Base-by-base conservation (phyloP, 1,140 invertebrate genomes). In the Apis cerana region DNA sequence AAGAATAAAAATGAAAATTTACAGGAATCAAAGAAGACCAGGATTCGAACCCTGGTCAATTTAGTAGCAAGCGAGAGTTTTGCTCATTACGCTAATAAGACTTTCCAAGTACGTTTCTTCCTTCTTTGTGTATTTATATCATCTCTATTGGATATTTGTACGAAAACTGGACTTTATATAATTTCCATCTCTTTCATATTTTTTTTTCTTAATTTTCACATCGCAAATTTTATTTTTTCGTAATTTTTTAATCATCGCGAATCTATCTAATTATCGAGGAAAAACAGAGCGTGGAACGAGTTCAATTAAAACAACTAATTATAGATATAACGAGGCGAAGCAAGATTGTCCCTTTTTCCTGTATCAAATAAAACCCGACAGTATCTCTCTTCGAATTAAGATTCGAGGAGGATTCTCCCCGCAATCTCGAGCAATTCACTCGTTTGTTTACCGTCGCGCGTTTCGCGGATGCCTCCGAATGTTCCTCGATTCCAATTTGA, bases 271-370 rank as follows among this genome's bases (percentile, higher is more conserved):
- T 15, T 33, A 7, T 70, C 15, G 15, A 54, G 43, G 21, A n/a
- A n/a, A 70, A 70, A 54, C 69, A 27, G 69, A 19, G 17, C 15
- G 17, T 13, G 69, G 23, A 70, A 54, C 69, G 23, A 54, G 69
- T 70, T 23, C 69, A 70, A 70, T 70, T 70, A 70, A 54, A 70
- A 50, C 50, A 23, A 50, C 50, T 70, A 70, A 70, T 70, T 70
- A 70, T 54, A 48, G 13, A 54, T 50, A 54, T 70, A 70, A 70
- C 69, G n/a, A 71, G 27, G n/a, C 48, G n/a, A 19, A 43, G n/a
- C 69, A 23, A 54, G n/a, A 3, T 27, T 64, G 21, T 54, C 4
- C 4, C 50, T 13, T 70, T 19, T 27, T 10, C 9, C 21, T n/a
- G 15, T n/a, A 27, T 71, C 23, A 27, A 58, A 43, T 58, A 33